phyloP scores from a whole-genome alignment of 2,888 invertebrate species.

The Heliothis peltigera region DNA sequence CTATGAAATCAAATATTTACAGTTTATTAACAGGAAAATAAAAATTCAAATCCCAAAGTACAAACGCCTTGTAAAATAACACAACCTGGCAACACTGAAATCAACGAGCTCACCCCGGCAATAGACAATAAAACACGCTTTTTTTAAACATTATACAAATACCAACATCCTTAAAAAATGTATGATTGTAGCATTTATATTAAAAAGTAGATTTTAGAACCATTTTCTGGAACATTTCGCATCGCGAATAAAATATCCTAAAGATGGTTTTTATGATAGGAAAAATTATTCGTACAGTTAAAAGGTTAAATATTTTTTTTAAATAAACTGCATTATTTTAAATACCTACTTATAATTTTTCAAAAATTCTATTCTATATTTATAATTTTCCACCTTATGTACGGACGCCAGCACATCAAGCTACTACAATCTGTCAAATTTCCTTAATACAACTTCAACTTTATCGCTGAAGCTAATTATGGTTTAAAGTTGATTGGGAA shows the following conservation, averaged over 20 bases:
- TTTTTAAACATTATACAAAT: conserved; percentile 34
- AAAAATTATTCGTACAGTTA: conserved; percentile 15
- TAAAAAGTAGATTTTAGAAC: conserved; percentile 13
- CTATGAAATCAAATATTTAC: not conserved
- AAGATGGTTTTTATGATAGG: conserved; percentile 8
- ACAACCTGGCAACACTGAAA: conserved; percentile 40
- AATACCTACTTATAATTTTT: not conserved
- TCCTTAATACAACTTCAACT: no score
- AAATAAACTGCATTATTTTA: conserved; percentile 28
- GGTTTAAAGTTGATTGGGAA: no score
- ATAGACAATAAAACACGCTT: conserved; percentile 61
- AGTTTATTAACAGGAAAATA: not conserved
- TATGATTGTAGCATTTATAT: conserved; percentile 44
- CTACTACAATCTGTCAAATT: no score
- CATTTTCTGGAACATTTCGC: not conserved
- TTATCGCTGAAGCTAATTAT: no score
- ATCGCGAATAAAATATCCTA: conserved; percentile 3
- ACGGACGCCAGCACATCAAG: no score
- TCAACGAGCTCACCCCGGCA: conserved; percentile 46
- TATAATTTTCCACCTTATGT: no score
- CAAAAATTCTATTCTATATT: not conserved
- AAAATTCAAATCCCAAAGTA: not conserved
- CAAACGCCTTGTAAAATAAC: not conserved
- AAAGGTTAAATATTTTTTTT: conserved; percentile 11
- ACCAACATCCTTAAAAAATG: conserved; percentile 30